A percentile compares a stretch with the other conserved stretches of the same genome.
These are phyloP conservation scores for Cheilosia impressa DNA, from an alignment of 2,888 invertebrate species.

Conservation along the genomic window DNA sequence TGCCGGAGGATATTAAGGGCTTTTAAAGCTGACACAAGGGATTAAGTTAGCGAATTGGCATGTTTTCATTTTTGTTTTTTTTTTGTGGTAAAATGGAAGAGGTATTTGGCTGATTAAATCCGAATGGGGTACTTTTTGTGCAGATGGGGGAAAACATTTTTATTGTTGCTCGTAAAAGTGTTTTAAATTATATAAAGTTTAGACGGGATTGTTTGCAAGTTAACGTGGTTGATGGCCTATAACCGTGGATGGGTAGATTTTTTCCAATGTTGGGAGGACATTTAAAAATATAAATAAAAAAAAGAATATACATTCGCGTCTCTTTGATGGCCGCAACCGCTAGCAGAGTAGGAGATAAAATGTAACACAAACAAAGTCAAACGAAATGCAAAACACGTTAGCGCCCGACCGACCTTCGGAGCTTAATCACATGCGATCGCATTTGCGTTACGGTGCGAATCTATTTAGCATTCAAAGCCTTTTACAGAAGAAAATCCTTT, in stretches of 20 bases:
- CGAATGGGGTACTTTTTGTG: neutral
- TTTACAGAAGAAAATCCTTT: slow-evolving; percentile 32
- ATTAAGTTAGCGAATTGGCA: slow-evolving; percentile 16
- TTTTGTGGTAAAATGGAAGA: neutral
- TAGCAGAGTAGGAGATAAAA: too few relatives aligned
- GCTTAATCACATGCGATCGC: neutral
- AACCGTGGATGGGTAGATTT: too few relatives aligned
- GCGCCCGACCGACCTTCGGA: neutral
- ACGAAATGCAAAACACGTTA: neutral
- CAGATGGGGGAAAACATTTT: neutral
- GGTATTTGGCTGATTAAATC: neutral
- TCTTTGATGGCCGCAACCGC: too few relatives aligned
- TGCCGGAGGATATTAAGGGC: slow-evolving; percentile 5
- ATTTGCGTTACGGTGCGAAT: neutral
- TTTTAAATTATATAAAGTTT: too few relatives aligned
- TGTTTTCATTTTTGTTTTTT: neutral
- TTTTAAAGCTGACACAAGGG: slow-evolving; percentile 20
- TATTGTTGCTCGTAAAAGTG: neutral
- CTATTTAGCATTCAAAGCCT: neutral
- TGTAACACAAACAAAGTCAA: too few relatives aligned
- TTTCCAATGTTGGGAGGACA: too few relatives aligned
- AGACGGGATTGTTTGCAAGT: too few relatives aligned
- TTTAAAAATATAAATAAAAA: too few relatives aligned
- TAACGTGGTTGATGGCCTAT: too few relatives aligned
- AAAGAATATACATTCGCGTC: too few relatives aligned